These are phyloP conservation scores for Micrasema longulum DNA, from an alignment of 1,140 invertebrate genomes.

Conservation along the genomic window DNA sequence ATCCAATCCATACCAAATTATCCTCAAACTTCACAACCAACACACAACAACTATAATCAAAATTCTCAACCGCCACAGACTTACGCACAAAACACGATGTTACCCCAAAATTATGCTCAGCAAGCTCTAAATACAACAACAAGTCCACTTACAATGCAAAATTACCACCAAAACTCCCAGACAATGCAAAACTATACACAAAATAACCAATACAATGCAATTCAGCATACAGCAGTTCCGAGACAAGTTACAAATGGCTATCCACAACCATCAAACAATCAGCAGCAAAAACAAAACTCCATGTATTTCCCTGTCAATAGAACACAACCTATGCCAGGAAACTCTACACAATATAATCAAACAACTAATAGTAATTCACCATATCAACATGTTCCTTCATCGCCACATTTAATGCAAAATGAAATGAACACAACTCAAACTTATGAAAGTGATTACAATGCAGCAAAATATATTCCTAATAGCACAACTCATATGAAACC, in stretches of 20 bases:
- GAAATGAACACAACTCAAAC: slow-evolving; percentile 39
- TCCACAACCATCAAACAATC: slow-evolving; percentile 24
- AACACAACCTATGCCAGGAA: slow-evolving; percentile 46
- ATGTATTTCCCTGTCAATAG: slow-evolving; percentile 54
- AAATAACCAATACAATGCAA: slow-evolving; percentile 32
- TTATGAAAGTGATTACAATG: slow-evolving; percentile 44
- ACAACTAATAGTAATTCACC: slow-evolving; percentile 48
- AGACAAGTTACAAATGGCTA: slow-evolving; percentile 42
- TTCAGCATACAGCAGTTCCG: slow-evolving; percentile 46
- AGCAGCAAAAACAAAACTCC: slow-evolving; percentile 52
- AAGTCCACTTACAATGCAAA: slow-evolving; percentile 53
- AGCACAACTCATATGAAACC: slow-evolving; percentile 28
- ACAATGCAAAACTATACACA: slow-evolving; percentile 59
- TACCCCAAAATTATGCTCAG: slow-evolving; percentile 61
- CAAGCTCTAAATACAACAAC: slow-evolving; percentile 57
- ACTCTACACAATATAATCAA: slow-evolving; percentile 28
- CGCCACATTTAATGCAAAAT: slow-evolving; percentile 63
- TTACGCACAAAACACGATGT: slow-evolving; percentile 35
- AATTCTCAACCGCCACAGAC: neutral
- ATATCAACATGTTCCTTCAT: slow-evolving; percentile 66
- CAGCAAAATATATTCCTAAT: slow-evolving; percentile 43
- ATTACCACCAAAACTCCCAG: slow-evolving; percentile 55
- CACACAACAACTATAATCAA: slow-evolving; percentile 53
- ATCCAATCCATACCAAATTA: slow-evolving; percentile 54
- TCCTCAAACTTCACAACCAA: slow-evolving; percentile 10